phyloP scores from a whole-genome alignment of 1,140 invertebrate genomes.

The Scaptomyza montana region DNA sequence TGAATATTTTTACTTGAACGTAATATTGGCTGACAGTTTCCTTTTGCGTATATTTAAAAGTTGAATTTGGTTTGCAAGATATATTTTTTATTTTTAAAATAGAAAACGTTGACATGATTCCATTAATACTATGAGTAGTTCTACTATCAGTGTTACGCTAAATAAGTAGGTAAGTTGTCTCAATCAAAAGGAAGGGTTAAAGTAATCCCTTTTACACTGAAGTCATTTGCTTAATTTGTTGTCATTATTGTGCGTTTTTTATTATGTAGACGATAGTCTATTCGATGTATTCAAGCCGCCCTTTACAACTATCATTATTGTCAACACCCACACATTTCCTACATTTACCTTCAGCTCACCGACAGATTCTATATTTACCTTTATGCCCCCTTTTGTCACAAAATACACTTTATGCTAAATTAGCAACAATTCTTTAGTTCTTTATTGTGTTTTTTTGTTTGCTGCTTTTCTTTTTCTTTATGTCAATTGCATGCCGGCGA shows the following conservation, averaged over 20 bases:
- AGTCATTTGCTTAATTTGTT: too few relatives aligned
- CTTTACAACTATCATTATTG: not conserved
- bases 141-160: too few relatives aligned
- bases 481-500: conserved; percentile 27
- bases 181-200: too few relatives aligned
- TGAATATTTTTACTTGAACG: too few relatives aligned
- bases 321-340: not conserved
- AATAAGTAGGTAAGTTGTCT: too few relatives aligned
- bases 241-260: not conserved
- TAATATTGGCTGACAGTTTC: too few relatives aligned
- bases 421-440: conserved; percentile 27
- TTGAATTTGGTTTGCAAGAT: too few relatives aligned
- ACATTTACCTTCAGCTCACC: not conserved
- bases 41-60: too few relatives aligned
- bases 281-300: not conserved
- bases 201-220: too few relatives aligned
- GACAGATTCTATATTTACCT: not conserved
- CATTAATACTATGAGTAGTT: too few relatives aligned
- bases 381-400: not conserved
- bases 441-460: conserved; percentile 7
- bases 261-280: not conserved
- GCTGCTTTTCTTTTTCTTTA: not conserved
- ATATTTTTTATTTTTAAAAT: too few relatives aligned
- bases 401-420: conserved; percentile 18
- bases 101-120: too few relatives aligned